Conservation (phyloP, 2,888 invertebrate genomes). For the Athalia cordata region DNA sequence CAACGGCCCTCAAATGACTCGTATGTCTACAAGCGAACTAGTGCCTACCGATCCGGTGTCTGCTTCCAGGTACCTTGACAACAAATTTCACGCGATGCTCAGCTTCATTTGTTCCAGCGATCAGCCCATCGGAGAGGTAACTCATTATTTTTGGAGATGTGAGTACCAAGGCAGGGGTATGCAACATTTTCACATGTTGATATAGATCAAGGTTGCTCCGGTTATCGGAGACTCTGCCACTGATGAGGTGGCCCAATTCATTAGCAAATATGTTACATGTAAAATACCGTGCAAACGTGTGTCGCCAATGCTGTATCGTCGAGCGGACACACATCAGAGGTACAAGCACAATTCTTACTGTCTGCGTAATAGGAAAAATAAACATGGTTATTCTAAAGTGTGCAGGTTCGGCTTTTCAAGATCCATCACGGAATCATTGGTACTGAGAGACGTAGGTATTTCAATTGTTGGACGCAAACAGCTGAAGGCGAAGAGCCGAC, state of each 20-base stretch:
- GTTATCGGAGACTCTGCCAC: constrained; percentile 50
- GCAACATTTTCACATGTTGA: constrained; percentile 56
- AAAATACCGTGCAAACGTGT: no score
- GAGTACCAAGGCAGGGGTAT: constrained; percentile 54
- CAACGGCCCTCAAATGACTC: constrained; percentile 39
- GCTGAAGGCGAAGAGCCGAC: constrained; percentile 53
- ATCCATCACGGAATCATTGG: constrained; percentile 53
- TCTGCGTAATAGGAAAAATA: constrained; percentile 56
- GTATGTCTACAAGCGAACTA: constrained; percentile 57
- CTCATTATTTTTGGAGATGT: constrained; percentile 51
- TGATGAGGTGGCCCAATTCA: constrained; percentile 54
- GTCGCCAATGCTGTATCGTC: constrained; percentile 51
- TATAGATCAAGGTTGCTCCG: constrained; percentile 58
- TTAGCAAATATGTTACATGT: constrained; percentile 48
- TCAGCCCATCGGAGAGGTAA: constrained; percentile 50
- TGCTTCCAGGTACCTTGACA: constrained; percentile 61
- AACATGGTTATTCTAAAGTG: constrained; percentile 48
- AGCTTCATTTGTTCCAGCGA: constrained; percentile 45
- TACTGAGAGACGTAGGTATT: constrained; percentile 54
- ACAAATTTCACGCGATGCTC: constrained; percentile 60
- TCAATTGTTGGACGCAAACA: constrained; percentile 59
- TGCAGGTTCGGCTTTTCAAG: constrained; percentile 61
- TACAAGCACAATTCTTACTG: constrained; percentile 58
- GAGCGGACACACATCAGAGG: constrained; percentile 52
- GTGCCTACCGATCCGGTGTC: constrained; percentile 63